A percentile compares a stretch with the other conserved stretches of the same genome.
Conservation (phyloP, 1,140 invertebrate species). For the Philaenus spumarius region DNA sequence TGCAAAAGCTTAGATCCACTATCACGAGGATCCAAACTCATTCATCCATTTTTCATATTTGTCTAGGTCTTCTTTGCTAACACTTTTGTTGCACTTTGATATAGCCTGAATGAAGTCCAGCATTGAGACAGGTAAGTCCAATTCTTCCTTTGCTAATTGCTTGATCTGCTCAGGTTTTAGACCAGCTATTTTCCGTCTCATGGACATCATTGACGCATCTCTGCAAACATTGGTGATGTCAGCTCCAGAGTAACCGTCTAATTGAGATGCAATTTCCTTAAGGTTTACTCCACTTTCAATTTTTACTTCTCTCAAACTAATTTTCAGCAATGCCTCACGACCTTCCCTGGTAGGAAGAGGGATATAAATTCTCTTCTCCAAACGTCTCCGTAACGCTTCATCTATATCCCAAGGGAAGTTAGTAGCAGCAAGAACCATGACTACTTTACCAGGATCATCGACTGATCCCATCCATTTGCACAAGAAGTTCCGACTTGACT, state of each 20-base stretch:
- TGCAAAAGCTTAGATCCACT: conserved; percentile 7
- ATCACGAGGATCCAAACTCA: conserved; percentile 89
- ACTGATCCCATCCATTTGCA: conserved; percentile 98
- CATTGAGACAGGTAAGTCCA: conserved; percentile 87
- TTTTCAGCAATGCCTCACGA: conserved; percentile 81
- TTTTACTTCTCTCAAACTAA: conserved; percentile 88
- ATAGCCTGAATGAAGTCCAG: conserved; percentile 91
- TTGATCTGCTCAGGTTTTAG: conserved; percentile 92
- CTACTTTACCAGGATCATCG: conserved; percentile 63
- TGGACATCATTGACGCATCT: conserved; percentile 99
- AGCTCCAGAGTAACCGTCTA: conserved; percentile 95
- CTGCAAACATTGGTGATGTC: conserved; percentile 92
- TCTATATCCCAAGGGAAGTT: conserved; percentile 99
- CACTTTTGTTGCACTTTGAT: conserved; percentile 92
- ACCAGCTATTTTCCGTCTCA: conserved; percentile 90
- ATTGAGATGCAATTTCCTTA: conserved; percentile 69
- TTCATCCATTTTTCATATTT: conserved; percentile 98
- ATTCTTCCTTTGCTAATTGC: conserved; percentile 88
- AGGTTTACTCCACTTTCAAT: conserved; percentile 78
- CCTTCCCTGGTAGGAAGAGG: conserved; percentile 93
- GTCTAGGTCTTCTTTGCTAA: conserved; percentile 88
- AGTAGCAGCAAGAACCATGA: conserved; percentile 98
- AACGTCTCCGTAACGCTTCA: conserved; percentile 86
- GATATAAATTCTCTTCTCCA: conserved; percentile 99
- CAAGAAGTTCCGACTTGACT: conserved; percentile 96